These are phyloP conservation scores for Dinocampus coccinellae DNA, from an alignment of 2,888 invertebrate species.

Conservation along the genomic window DNA sequence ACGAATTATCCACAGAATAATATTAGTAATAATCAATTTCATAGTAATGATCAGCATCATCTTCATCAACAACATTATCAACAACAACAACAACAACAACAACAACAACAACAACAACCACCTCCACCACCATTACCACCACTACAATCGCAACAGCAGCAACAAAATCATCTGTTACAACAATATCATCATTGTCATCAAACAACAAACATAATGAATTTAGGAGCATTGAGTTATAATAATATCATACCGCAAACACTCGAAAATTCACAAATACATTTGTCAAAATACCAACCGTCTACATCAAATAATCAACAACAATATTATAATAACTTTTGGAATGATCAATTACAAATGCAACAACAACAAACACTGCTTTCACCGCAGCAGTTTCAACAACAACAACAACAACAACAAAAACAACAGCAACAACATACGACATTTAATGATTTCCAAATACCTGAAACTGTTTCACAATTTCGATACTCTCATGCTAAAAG, in stretches of 20 bases:
- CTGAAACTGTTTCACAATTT: conserved; percentile 49
- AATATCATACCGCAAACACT: conserved; percentile 21
- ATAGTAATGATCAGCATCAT: not conserved
- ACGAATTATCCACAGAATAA: conserved; percentile 22
- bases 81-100: no score
- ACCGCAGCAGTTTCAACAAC: not conserved
- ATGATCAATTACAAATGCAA: not conserved
- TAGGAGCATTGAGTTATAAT: conserved; percentile 15
- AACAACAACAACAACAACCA: not conserved
- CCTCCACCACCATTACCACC: no score
- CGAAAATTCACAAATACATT: not conserved
- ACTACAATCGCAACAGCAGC: no score
- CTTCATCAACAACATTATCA: no score
- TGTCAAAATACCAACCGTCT: not conserved
- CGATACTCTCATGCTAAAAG: conserved; percentile 35
- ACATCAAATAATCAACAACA: conserved; percentile 2
- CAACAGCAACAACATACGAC: conserved; percentile 14
- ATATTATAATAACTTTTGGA: conserved; percentile 19
- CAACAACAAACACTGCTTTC: no score
- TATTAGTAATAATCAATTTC: not conserved
- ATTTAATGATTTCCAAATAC: conserved; percentile 51
- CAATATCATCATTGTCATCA: not conserved
- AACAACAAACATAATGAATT: conserved; percentile 2
- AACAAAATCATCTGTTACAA: no score
- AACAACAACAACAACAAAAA: not conserved